Conservation (phyloP, 2,888 invertebrate genomes). For the Troides aeacus region DNA sequence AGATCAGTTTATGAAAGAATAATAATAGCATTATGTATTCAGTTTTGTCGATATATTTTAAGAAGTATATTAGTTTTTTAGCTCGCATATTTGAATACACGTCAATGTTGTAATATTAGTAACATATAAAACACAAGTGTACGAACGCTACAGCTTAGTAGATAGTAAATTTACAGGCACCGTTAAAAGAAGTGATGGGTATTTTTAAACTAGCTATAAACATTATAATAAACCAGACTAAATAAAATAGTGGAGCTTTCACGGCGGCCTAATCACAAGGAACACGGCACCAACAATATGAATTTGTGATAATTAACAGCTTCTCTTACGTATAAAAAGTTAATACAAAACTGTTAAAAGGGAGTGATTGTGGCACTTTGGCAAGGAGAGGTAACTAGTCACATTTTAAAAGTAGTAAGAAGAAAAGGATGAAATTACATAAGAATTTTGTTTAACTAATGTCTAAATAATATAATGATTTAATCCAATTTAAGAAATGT, state of each 20-base stretch:
- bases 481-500: too few relatives aligned
- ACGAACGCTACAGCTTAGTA: background rate
- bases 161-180: background rate
- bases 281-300: background rate
- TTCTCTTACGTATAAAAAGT: background rate
- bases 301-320: background rate
- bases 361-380: background rate
- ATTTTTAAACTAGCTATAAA: background rate
- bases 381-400: background rate
- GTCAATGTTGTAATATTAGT: background rate
- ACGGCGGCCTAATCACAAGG: background rate
- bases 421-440: too few relatives aligned
- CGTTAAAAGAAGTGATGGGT: background rate
- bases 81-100: background rate
- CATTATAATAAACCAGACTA: background rate
- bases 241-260: background rate
- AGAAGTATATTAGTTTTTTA: background rate
- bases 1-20: too few relatives aligned
- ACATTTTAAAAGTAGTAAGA: background rate
- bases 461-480: too few relatives aligned
- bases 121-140: too few relatives aligned
- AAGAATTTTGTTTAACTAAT: too few relatives aligned
- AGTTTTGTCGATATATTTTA: background rate
- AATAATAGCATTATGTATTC: background rate
- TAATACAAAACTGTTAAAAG: background rate